Percentiles rank a stretch among this genome's conserved stretches.
These are phyloP conservation scores for Thaumetopoea pityocampa DNA, from an alignment of 1,140 invertebrate species.

Conservation along the genomic window DNA sequence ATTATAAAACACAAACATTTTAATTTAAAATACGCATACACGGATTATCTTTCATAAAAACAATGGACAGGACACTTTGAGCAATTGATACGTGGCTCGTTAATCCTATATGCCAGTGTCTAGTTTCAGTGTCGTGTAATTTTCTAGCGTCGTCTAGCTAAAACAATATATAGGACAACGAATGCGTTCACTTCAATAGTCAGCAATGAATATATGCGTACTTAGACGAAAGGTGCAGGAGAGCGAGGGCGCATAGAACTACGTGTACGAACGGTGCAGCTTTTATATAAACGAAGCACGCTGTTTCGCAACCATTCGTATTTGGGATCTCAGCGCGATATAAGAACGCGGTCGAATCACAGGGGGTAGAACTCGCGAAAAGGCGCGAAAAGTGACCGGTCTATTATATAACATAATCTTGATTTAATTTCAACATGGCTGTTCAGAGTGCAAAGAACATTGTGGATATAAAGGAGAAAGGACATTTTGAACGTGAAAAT, in stretches of 20 bases:
- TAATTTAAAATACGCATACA: no score
- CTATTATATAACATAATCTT: slow-evolving; percentile 34
- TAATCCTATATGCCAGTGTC: slow-evolving; percentile 1
- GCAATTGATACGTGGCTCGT: no score
- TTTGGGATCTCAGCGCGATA: slow-evolving; percentile 62
- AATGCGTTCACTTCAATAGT: slow-evolving; percentile 8
- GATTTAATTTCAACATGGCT: slow-evolving; percentile 45
- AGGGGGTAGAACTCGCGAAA: slow-evolving; percentile 37
- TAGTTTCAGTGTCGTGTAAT: slow-evolving; percentile 8
- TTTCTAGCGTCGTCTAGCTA: slow-evolving; percentile 7
- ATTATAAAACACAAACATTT: background rate
- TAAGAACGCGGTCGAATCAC: slow-evolving; percentile 55
- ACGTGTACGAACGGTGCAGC: slow-evolving; percentile 32
- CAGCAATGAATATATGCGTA: slow-evolving; percentile 4
- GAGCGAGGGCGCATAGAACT: slow-evolving; percentile 50
- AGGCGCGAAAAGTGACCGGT: slow-evolving; percentile 53
- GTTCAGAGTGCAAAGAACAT: slow-evolving; percentile 60
- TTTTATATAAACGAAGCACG: slow-evolving; percentile 68
- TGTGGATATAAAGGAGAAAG: slow-evolving; percentile 61
- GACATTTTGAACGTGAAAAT: slow-evolving; percentile 59
- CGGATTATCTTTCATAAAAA: no score
- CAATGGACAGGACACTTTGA: no score
- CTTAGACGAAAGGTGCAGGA: slow-evolving; percentile 27
- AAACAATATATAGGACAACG: slow-evolving; percentile 6
- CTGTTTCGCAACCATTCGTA: slow-evolving; percentile 64